Evolutionary conservation across 1,140 invertebrate species (phyloP), one percentile per base, ranked within the genome.

Genomic region (Drosophila miranda): DNA sequence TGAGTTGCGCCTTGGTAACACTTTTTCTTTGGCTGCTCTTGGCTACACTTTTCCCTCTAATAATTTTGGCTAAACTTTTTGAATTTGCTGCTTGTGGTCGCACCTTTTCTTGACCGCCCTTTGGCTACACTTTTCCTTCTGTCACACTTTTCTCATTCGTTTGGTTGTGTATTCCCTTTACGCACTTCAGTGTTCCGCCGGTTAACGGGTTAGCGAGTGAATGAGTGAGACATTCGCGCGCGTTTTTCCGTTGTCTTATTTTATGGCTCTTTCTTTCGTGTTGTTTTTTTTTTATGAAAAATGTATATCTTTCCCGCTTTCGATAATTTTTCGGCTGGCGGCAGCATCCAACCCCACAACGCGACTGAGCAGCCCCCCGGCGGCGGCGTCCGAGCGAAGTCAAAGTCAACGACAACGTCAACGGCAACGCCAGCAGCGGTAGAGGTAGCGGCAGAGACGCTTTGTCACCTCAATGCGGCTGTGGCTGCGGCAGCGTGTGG

Each of bases 311-410:
- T 38, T 38, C 1, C 11, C 34, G 7, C 8, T 30, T 38, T 38
- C 1, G 9, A 38, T 34, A 34, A 9, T 58, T 63, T 63, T 76
- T 74, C 26, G 38, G 72, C 72, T 66, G 55, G 55, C 72, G 54
- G 80, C 60, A 73, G 71, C 80, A 69, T 76, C 61, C 80, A 83
- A 83, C 76, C 76, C 59, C 76, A 83, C 81, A 69, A 83, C 67
- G 80, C 81, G 80, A 83, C 80, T 83, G 76, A 74, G 71, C 54
- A 44, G 54, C 54, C 54, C 42, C 42, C 54, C 23, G 11, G 28
- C 2, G 44, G 21, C 58, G 57, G 67, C 70, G 62, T 38, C 19
- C 51, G 46, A 43, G 63, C 63, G 59, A 46, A 50, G 58, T 51
- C 52, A 73, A 73, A 58, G 70, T 49, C 69, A 73, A 23, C 71